Percentiles rank a stretch among this genome's conserved stretches.
Conservation (phyloP, 2,888 invertebrate genomes). For the Lasius platythorax region DNA sequence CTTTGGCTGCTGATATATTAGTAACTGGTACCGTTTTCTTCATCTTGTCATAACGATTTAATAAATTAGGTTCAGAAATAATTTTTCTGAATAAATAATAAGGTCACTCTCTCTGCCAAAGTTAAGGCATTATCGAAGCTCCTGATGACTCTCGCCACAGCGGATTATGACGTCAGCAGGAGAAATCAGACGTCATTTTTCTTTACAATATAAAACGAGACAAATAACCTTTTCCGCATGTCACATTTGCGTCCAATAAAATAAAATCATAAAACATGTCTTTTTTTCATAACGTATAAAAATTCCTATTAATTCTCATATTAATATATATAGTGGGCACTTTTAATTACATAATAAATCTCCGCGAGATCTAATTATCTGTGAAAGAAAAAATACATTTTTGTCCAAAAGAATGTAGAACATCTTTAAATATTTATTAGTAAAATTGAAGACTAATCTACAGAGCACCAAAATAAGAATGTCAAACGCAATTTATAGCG, state of each 20-base stretch:
- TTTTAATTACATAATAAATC: constrained; percentile 14
- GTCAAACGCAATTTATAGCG: not conserved
- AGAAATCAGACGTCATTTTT: constrained; percentile 12
- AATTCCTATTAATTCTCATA: not conserved
- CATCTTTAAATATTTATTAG: not conserved
- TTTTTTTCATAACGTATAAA: not conserved
- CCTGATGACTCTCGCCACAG: not conserved
- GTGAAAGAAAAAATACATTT: not conserved
- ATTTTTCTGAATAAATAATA: not conserved
- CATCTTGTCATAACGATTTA: not conserved
- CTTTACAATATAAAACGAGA: not conserved
- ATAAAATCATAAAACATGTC: not conserved
- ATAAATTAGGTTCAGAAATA: not conserved
- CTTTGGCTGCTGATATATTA: not conserved
- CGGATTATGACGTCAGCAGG: not conserved
- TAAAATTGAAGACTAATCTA: not conserved
- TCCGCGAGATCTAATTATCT: not conserved
- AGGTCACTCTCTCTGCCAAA: not conserved
- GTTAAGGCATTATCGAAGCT: not conserved
- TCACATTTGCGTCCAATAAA: not conserved
- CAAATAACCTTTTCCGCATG: not conserved
- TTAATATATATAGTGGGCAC: not conserved
- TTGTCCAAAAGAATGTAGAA: not conserved
- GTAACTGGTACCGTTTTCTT: not conserved
- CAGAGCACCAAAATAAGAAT: not conserved